Evolutionary conservation across 1,140 invertebrate species (phyloP).

Genomic region (Zaprionus gabonicus): DNA sequence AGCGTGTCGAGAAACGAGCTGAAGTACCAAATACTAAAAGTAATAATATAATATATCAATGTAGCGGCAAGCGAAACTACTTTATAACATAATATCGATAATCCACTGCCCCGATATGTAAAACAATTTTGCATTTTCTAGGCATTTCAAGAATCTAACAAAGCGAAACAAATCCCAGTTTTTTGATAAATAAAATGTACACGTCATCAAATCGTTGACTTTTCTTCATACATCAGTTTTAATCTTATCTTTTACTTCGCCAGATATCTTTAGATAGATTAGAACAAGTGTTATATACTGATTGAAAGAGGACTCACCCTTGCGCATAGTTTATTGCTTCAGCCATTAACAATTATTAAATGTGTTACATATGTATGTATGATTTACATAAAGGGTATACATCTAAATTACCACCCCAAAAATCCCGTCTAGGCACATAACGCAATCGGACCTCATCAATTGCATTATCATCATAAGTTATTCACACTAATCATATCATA

Average conservation of each 20-base stretch:
- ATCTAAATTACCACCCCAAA: background rate
- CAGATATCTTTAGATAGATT: background rate
- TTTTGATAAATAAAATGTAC: conserved; percentile 67
- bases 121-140: conserved; percentile 29
- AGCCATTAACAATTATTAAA: conserved; percentile 40
- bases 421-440: conserved; percentile 2
- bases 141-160: conserved; percentile 41
- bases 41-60: conserved; percentile 27
- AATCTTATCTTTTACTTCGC: background rate
- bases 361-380: conserved; percentile 25
- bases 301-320: conserved; percentile 13
- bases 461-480: conserved; percentile 10
- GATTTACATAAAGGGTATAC: conserved; percentile 16
- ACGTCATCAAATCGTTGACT: conserved; percentile 12
- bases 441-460: conserved; percentile 4
- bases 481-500: conserved; percentile 25
- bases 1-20: conserved; percentile 5
- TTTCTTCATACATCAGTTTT: background rate
- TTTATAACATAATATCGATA: conserved; percentile 26
- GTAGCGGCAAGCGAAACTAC: conserved; percentile 22
- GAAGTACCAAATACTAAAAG: conserved; percentile 15
- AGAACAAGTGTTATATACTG: background rate
- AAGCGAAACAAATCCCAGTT: conserved; percentile 64
- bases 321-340: conserved; percentile 30
- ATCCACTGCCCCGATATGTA: conserved; percentile 56